Percentiles rank a stretch among this genome's conserved stretches.
phyloP scores from a whole-genome alignment of 2,113 vertebrate species.

The Dipodomys ordii region DNA sequence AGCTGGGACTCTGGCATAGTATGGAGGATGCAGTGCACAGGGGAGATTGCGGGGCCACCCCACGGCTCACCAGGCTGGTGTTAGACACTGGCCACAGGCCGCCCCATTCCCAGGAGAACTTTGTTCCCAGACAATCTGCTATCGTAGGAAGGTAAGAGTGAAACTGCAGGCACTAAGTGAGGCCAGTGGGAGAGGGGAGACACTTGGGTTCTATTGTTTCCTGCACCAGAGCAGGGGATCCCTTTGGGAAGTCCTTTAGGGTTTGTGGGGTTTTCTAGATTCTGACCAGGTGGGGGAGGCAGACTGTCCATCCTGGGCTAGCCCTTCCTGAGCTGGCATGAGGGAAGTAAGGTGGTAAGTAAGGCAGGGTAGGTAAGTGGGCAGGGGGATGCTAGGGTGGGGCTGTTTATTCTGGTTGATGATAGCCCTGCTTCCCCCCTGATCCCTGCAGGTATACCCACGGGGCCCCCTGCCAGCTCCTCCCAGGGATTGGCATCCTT shows the following conservation, averaged over 20 bases:
- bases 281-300: background rate
- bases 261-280: slow-evolving; percentile 40
- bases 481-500: slow-evolving; percentile 62
- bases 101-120: slow-evolving; percentile 41
- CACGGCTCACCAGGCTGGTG: slow-evolving; percentile 10
- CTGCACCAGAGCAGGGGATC: background rate
- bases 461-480: slow-evolving; percentile 89
- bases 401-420: background rate
- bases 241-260: slow-evolving; percentile 27
- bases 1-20: background rate
- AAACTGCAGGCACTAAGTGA: slow-evolving; percentile 55
- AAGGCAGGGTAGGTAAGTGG: background rate
- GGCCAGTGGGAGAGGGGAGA: background rate
- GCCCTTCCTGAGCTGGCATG: slow-evolving; percentile 55
- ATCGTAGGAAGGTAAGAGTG: slow-evolving; percentile 60
- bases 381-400: background rate
- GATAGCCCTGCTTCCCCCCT: slow-evolving; percentile 3
- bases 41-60: background rate
- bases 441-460: background rate
- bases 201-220: slow-evolving; percentile 16
- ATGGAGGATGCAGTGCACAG: background rate
- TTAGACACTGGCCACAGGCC: slow-evolving; percentile 21
- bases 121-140: slow-evolving; percentile 51
- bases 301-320: slow-evolving; percentile 37
- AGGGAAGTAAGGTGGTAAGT: slow-evolving; percentile 18